Evolutionary conservation across 2,797 vertebrate genomes (phyloP).

Genomic region (Discoglossus pictus): DNA sequence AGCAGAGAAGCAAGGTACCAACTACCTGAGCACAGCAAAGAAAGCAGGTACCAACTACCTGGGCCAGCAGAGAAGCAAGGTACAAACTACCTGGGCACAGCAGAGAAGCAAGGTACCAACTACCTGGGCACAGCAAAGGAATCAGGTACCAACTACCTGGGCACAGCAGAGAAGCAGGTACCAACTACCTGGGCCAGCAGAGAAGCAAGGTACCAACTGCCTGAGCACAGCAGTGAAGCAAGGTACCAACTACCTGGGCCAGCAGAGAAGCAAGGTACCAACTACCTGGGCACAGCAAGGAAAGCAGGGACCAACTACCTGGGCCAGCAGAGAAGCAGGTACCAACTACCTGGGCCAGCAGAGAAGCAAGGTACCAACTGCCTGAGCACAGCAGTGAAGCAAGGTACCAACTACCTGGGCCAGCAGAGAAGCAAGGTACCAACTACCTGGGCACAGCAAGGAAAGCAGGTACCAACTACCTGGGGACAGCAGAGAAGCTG

Average conservation of each 20-base stretch:
- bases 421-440: neutral
- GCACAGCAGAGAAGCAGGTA: neutral
- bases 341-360: neutral
- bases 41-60: neutral
- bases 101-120: neutral
- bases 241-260: too few relatives aligned
- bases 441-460: neutral
- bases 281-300: neutral
- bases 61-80: neutral
- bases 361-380: neutral
- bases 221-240: too few relatives aligned
- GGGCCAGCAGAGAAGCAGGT: neutral
- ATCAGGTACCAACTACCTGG: neutral
- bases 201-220: too few relatives aligned
- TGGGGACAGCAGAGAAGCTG: neutral
- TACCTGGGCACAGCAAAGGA: neutral
- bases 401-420: neutral
- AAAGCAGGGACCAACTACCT: neutral
- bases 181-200: constrained; percentile 5
- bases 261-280: neutral
- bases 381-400: neutral
- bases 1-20: neutral
- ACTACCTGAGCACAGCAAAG: neutral
- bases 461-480: neutral
- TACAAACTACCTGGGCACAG: neutral